Evolutionary conservation across 1,140 invertebrate genomes (phyloP).

Genomic region (Copidosoma floridanum): DNA sequence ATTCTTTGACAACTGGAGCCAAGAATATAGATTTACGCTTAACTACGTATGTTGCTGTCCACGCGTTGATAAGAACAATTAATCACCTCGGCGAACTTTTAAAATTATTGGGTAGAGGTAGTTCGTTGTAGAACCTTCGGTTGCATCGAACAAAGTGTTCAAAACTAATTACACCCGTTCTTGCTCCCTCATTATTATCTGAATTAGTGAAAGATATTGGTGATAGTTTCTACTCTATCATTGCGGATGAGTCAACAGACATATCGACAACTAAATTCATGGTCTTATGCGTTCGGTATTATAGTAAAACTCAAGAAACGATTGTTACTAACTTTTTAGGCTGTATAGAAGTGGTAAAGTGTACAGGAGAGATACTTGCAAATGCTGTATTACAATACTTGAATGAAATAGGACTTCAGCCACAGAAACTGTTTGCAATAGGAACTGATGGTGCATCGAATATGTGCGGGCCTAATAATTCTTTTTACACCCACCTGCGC

Average conservation of each 20-base stretch:
- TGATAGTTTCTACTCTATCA: constrained; percentile 24
- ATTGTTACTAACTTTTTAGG: constrained; percentile 30
- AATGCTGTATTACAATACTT: not conserved
- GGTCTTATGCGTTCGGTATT: constrained; percentile 29
- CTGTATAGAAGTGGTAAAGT: constrained; percentile 13
- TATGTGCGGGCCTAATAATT: constrained; percentile 9
- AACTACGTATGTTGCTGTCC: constrained; percentile 23
- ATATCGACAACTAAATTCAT: constrained; percentile 28
- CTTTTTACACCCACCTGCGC: not conserved
- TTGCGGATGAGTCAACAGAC: constrained; percentile 34
- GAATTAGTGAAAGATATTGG: constrained; percentile 29
- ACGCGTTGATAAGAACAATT: constrained; percentile 23
- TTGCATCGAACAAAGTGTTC: constrained; percentile 33
- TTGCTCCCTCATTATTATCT: constrained; percentile 24
- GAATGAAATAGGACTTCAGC: not conserved
- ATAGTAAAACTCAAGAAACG: constrained; percentile 9
- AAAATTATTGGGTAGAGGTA: constrained; percentile 22
- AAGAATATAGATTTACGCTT: too few species aligned
- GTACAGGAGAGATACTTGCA: not conserved
- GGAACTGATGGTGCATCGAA: constrained; percentile 5
- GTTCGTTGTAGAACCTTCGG: constrained; percentile 11
- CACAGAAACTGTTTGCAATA: not conserved
- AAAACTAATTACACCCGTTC: constrained; percentile 30
- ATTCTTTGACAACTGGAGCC: too few species aligned
- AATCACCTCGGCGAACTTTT: constrained; percentile 29